A percentile compares a stretch with the other conserved stretches of the same genome.
These are phyloP conservation scores for Bibio marci DNA, from an alignment of 2,888 invertebrate species.

Conservation along the genomic window DNA sequence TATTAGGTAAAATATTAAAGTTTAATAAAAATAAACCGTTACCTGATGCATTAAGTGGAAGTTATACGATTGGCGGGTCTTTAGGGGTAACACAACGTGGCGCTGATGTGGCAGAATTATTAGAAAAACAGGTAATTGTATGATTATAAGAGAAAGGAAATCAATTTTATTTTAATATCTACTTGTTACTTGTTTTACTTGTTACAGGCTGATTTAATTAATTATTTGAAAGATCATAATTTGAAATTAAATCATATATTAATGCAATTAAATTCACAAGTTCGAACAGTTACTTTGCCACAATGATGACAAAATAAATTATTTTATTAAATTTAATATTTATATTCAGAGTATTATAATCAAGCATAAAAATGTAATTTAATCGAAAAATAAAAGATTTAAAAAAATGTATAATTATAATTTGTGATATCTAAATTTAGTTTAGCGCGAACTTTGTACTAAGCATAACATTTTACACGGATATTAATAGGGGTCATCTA, in stretches of 20 bases:
- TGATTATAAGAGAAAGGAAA: no score
- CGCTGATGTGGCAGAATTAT: constrained; percentile 36
- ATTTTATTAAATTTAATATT: no score
- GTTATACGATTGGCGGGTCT: constrained; percentile 18
- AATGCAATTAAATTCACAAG: constrained; percentile 38
- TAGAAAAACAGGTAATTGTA: constrained; percentile 40
- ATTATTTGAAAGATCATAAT: constrained; percentile 49
- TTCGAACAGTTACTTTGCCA: constrained; percentile 16
- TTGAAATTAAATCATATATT: constrained; percentile 44
- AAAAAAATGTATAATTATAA: no score
- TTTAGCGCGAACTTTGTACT: no score
- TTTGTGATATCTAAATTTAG: no score
- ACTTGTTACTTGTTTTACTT: constrained; percentile 1
- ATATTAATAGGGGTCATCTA: no score
- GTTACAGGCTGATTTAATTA: constrained; percentile 43
- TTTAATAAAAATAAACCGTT: constrained; percentile 40
- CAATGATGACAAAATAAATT: no score
- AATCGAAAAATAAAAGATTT: no score
- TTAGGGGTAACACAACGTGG: constrained; percentile 30
- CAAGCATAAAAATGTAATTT: no score
- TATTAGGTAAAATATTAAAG: constrained; percentile 37
- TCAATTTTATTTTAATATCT: background rate
- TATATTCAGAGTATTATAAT: no score
- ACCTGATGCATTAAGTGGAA: constrained; percentile 44
- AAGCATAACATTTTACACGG: no score